These are phyloP conservation scores for Halcyon chelicuti DNA, from an alignment of 2,797 vertebrate species.

Conservation along the genomic window DNA sequence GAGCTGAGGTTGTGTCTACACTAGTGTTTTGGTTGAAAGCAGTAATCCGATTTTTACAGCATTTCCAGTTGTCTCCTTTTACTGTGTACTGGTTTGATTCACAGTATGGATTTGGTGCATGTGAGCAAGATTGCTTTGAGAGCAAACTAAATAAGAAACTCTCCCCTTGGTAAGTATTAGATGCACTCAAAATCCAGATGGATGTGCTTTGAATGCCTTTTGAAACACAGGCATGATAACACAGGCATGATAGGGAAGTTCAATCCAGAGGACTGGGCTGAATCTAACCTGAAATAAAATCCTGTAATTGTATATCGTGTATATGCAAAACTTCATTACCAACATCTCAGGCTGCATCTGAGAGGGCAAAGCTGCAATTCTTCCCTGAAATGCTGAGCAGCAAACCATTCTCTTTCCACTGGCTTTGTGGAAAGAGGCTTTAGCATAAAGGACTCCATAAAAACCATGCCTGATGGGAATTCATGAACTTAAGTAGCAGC, in stretches of 20 bases:
- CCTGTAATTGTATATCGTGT: not conserved
- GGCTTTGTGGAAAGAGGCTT: not conserved
- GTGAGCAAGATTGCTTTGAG: not conserved
- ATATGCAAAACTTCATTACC: not conserved
- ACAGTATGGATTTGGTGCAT: not conserved
- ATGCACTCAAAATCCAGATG: not conserved
- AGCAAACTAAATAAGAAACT: not conserved
- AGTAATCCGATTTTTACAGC: not conserved
- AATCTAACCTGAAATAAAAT: constrained; percentile 31
- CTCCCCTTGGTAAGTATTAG: not conserved
- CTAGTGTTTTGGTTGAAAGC: not conserved
- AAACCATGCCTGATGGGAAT: not conserved
- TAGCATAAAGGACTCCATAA: not conserved
- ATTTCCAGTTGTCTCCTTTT: not conserved
- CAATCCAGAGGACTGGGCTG: not conserved
- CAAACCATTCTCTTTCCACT: not conserved
- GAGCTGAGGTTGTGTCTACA: not conserved
- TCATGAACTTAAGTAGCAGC: not conserved
- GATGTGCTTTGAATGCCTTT: constrained; percentile 23
- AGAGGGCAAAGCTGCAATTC: constrained; percentile 7
- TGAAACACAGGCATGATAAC: not conserved
- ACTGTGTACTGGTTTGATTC: not conserved
- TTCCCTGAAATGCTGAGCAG: not conserved
- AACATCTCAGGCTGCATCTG: not conserved
- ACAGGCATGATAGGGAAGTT: not conserved